These are phyloP conservation scores for Iselma pallidipennis DNA, from an alignment of 2,888 invertebrate species.

Conservation along the genomic window DNA sequence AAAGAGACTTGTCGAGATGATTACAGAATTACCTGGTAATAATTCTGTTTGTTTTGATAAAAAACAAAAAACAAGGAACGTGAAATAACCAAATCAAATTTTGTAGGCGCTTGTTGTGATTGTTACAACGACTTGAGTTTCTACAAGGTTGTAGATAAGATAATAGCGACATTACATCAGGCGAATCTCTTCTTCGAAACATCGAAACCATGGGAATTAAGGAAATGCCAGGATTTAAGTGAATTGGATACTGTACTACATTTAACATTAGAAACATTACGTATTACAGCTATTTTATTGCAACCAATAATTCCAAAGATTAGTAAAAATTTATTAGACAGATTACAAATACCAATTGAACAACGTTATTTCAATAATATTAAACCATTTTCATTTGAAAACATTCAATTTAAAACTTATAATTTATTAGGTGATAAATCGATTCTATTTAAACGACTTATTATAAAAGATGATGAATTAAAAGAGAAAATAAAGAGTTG, in stretches of 20 bases:
- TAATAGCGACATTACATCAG: slow-evolving; percentile 73
- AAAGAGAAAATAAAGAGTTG: slow-evolving; percentile 13
- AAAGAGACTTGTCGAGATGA: slow-evolving; percentile 59
- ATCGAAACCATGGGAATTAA: slow-evolving; percentile 87
- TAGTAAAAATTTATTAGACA: slow-evolving; percentile 69
- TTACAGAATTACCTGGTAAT: slow-evolving; percentile 59
- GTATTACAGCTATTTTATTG: slow-evolving; percentile 78
- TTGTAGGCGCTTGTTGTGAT: slow-evolving; percentile 64
- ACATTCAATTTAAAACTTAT: slow-evolving; percentile 30
- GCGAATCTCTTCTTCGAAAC: slow-evolving; percentile 88
- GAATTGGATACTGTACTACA: slow-evolving; percentile 76
- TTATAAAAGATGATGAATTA: slow-evolving; percentile 32
- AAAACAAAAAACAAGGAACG: background rate
- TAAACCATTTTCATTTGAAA: slow-evolving; percentile 45
- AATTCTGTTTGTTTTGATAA: background rate
- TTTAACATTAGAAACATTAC: slow-evolving; percentile 81
- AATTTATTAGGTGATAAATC: slow-evolving; percentile 28
- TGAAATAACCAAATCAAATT: slow-evolving; percentile 25
- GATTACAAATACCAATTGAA: slow-evolving; percentile 60
- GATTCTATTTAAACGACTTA: slow-evolving; percentile 48
- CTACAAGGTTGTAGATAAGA: slow-evolving; percentile 79
- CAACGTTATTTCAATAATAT: slow-evolving; percentile 60
- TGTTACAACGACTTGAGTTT: slow-evolving; percentile 79
- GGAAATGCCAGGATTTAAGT: slow-evolving; percentile 63
- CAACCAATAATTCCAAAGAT: slow-evolving; percentile 85